Percentiles rank a stretch among this genome's conserved stretches.
These are phyloP conservation scores for Vombatus ursinus DNA, from an alignment of 2,113 vertebrate genomes.

Conservation along the genomic window DNA sequence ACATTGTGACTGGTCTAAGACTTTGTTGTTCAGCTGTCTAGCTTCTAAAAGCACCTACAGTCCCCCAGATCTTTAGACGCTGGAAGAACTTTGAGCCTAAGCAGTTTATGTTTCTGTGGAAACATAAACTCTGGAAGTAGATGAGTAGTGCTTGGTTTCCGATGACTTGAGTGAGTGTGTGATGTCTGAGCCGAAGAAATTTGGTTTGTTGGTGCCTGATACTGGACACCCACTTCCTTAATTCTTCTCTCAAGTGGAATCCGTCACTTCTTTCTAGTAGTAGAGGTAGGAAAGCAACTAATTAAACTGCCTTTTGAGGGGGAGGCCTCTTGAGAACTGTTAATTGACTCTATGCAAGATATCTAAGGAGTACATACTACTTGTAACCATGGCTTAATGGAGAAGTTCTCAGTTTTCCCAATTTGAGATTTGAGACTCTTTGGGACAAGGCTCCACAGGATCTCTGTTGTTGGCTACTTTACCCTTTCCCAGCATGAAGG, in stretches of 20 bases:
- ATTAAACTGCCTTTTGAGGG: neutral
- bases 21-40: neutral
- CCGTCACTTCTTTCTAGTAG: conserved; percentile 31
- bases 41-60: neutral
- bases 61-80: neutral
- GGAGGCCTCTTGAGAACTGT: conserved; percentile 15
- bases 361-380: neutral
- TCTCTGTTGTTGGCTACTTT: neutral
- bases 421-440: neutral
- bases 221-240: conserved; percentile 4
- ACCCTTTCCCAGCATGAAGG: neutral
- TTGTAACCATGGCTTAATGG: conserved; percentile 4
- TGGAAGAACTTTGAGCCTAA: conserved; percentile 41
- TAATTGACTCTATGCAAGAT: neutral
- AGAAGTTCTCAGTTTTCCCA: conserved; percentile 11
- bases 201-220: conserved; percentile 6
- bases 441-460: neutral
- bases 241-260: neutral
- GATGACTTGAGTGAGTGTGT: neutral
- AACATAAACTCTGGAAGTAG: neutral
- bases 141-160: conserved; percentile 10
- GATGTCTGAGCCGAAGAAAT: conserved; percentile 47
- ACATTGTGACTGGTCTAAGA: neutral
- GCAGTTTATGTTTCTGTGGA: neutral
- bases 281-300: neutral